Evolutionary conservation across 2,888 invertebrate genomes (phyloP), one percentile per base, ranked within the genome.

Genomic region (Heliconius ismenius): DNA sequence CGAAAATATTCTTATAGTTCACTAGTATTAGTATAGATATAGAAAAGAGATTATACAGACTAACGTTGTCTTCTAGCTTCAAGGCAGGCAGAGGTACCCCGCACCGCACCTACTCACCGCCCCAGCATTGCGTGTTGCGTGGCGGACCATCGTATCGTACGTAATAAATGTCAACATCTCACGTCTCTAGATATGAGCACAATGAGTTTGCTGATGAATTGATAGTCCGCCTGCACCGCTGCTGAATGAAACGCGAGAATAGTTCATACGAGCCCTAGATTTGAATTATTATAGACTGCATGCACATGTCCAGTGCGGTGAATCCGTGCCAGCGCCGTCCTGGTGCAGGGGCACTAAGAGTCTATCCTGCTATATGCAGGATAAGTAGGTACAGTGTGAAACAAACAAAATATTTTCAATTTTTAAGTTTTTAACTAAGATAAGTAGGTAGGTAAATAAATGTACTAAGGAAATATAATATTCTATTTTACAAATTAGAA

Each of bases 221-320:
- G 39, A 76, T 76, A n/a, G 64, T 72, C 72, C 24, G n/a, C n/a
- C 13, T 13, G 65, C 13, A 24, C 65, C 32, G 32, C 32, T 32
- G 32, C 32, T 72, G 64, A 76, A 76, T 76, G 70, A 76, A 72
- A 72, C 58, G n/a, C 69, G 28, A 70, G 63, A 69, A 63, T 75
- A 75, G 60, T 63, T 32, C 32, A 28, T 26, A 62, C n/a, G 76
- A 54, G 76, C 21, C 76, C 76, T 76, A 64, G 76, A 64, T 72
- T 64, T 72, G 62, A 62, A 73, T 73, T 73, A 73, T 73, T 62
- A 73, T 73, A 60, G 73, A 73, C 60, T 18, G 15, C n/a, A 9
- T 21, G 43, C 62, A 26, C 21, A 49, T 18, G 49, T 49, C 49
- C 49, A 18, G 18, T 49, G 49, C 11, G 11, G 39, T n/a, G 58